phyloP scores from a whole-genome alignment of 2,888 invertebrate species.

The Tethea ocularis region DNA sequence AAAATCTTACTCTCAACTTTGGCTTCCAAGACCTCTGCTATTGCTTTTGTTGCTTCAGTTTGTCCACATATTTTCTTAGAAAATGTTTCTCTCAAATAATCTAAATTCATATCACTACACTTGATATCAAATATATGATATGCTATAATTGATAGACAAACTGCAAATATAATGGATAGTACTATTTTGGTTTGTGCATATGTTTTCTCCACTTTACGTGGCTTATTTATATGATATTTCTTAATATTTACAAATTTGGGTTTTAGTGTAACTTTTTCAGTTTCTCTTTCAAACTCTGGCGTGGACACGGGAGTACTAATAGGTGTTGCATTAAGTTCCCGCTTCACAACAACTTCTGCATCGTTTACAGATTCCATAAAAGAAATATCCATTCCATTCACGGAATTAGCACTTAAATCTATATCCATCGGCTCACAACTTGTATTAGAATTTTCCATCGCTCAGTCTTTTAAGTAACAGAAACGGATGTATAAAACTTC shows the following conservation, averaged over 20 bases:
- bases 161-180: slow-evolving; percentile 27
- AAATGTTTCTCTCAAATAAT: slow-evolving; percentile 42
- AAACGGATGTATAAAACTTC: not conserved
- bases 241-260: slow-evolving; percentile 30
- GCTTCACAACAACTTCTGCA: slow-evolving; percentile 9
- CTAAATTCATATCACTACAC: slow-evolving; percentile 53
- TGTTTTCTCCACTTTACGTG: slow-evolving; percentile 26
- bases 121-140: slow-evolving; percentile 47
- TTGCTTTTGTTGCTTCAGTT: slow-evolving; percentile 44
- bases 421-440: slow-evolving; percentile 76
- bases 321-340: not conserved
- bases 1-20: slow-evolving; percentile 56
- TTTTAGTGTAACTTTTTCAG: not conserved
- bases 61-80: slow-evolving; percentile 64
- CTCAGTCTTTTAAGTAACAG: slow-evolving; percentile 15
- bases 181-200: slow-evolving; percentile 25
- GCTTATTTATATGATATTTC: slow-evolving; percentile 47
- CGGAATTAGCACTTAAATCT: slow-evolving; percentile 64
- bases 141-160: slow-evolving; percentile 43
- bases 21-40: slow-evolving; percentile 50
- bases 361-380: slow-evolving; percentile 33
- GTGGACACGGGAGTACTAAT: not conserved
- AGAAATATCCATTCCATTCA: slow-evolving; percentile 62
- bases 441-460: slow-evolving; percentile 41
- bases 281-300: not conserved